Percentiles rank a stretch among this genome's conserved stretches.
Evolutionary conservation across 2,113 vertebrate species (phyloP).

Genomic region (Rhadina sibilatrix): DNA sequence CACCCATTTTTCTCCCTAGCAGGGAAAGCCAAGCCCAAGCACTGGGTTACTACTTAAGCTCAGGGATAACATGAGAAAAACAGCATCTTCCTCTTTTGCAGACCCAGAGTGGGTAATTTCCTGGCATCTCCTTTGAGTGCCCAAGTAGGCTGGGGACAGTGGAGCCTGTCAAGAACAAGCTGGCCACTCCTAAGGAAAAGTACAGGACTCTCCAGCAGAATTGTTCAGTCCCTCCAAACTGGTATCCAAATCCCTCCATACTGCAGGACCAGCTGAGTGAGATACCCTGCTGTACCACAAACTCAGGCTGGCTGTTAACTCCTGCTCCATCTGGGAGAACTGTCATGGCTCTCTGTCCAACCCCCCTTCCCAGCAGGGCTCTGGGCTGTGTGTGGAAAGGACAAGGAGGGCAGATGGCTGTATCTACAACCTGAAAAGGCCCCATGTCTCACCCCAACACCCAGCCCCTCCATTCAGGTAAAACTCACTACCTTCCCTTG

Average conservation of each 20-base stretch:
- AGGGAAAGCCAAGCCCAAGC: background rate
- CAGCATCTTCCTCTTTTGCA: background rate
- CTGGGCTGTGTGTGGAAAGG: background rate
- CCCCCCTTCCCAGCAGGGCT: background rate
- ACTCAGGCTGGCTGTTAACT: background rate
- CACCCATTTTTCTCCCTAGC: background rate
- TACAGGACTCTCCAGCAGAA: background rate
- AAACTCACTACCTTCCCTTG: slow-evolving; percentile 89
- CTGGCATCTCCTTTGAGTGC: background rate
- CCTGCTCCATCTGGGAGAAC: background rate
- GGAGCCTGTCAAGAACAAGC: background rate
- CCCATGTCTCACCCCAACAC: background rate
- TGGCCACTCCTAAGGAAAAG: background rate
- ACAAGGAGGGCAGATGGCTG: background rate
- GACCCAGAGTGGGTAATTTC: background rate
- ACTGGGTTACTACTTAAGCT: background rate
- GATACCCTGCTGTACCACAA: background rate
- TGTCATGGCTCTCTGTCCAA: background rate
- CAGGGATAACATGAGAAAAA: background rate
- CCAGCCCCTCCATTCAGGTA: background rate
- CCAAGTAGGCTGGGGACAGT: background rate
- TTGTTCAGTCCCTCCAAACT: background rate
- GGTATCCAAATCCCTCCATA: background rate
- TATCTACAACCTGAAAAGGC: background rate
- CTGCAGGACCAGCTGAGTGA: background rate